A percentile compares a stretch with the other conserved stretches of the same genome.
Evolutionary conservation across 2,888 invertebrate species (phyloP).

Genomic region (Pollenia amentaria): DNA sequence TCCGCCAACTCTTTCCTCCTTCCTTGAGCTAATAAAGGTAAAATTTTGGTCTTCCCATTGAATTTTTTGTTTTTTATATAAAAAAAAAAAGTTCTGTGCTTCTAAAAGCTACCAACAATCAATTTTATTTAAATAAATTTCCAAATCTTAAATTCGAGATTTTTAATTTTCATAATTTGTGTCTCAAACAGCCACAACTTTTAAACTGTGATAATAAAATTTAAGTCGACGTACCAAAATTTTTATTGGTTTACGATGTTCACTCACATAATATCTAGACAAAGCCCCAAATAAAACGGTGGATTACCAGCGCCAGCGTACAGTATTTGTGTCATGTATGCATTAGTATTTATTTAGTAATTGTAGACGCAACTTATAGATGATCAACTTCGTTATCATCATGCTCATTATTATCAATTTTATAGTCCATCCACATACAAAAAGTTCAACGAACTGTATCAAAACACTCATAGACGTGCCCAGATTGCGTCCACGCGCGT

Average conservation of each 20-base stretch:
- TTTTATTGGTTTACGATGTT: background rate
- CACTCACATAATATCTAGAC: background rate
- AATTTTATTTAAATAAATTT: too few species aligned
- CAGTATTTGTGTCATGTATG: conserved; percentile 11
- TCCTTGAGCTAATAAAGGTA: too few species aligned
- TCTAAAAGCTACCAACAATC: too few species aligned
- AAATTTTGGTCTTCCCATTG: too few species aligned
- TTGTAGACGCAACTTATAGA: background rate
- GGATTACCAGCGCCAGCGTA: conserved; percentile 4
- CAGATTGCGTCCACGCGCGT: conserved; percentile 79
- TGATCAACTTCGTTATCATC: conserved; percentile 35
- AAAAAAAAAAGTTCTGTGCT: too few species aligned
- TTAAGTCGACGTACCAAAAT: background rate
- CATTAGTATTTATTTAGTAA: conserved; percentile 26
- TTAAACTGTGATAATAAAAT: background rate
- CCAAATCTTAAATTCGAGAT: too few species aligned
- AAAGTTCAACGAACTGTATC: conserved; percentile 71
- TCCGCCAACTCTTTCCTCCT: too few species aligned
- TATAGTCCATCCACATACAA: conserved; percentile 64
- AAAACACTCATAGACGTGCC: conserved; percentile 74
- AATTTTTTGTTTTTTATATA: too few species aligned
- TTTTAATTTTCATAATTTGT: too few species aligned
- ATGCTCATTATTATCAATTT: conserved; percentile 52
- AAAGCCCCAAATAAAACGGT: background rate
- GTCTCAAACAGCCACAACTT: too few species aligned